Evolutionary conservation across 2,888 invertebrate species (phyloP).

Genomic region (Anarsia innoxiella): DNA sequence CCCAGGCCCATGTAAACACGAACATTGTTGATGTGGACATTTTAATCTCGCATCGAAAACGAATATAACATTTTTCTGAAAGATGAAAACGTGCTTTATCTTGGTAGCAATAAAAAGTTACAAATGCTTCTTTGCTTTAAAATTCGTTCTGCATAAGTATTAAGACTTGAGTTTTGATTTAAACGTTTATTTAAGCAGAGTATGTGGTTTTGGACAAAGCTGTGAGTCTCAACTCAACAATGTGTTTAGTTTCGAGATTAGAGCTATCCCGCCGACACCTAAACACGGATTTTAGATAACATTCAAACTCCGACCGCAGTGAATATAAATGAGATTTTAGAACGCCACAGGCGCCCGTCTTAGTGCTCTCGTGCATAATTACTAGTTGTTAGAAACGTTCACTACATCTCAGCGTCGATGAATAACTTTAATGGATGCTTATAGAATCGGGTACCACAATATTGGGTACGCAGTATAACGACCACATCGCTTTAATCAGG

Average conservation of each 20-base stretch:
- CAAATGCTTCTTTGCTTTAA: too few species aligned
- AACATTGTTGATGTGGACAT: constrained; percentile 18
- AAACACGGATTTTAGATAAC: constrained; percentile 75
- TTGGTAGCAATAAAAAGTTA: too few species aligned
- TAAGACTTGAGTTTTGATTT: constrained; percentile 28
- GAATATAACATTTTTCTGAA: constrained; percentile 10
- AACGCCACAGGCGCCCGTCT: constrained; percentile 52
- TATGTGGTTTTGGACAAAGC: constrained; percentile 54
- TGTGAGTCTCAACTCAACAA: constrained; percentile 62
- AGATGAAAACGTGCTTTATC: constrained; percentile 3
- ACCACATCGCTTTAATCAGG: constrained; percentile 9
- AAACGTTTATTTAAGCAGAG: constrained; percentile 38
- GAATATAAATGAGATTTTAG: constrained; percentile 74
- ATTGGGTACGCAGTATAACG: constrained; percentile 13
- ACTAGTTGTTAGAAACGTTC: constrained; percentile 52
- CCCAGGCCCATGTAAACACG: constrained; percentile 27
- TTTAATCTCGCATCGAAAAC: constrained; percentile 13
- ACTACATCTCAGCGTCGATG: constrained; percentile 44
- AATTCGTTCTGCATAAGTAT: too few species aligned
- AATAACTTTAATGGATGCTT: constrained; percentile 48
- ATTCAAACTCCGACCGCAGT: constrained; percentile 71
- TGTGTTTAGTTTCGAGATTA: constrained; percentile 74
- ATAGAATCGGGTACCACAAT: background rate
- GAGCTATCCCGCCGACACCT: constrained; percentile 71
- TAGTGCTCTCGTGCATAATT: constrained; percentile 65